Percentiles rank a stretch among this genome's conserved stretches.
Evolutionary conservation across 2,888 invertebrate genomes (phyloP).

Genomic region (Steinernema hermaphroditum): DNA sequence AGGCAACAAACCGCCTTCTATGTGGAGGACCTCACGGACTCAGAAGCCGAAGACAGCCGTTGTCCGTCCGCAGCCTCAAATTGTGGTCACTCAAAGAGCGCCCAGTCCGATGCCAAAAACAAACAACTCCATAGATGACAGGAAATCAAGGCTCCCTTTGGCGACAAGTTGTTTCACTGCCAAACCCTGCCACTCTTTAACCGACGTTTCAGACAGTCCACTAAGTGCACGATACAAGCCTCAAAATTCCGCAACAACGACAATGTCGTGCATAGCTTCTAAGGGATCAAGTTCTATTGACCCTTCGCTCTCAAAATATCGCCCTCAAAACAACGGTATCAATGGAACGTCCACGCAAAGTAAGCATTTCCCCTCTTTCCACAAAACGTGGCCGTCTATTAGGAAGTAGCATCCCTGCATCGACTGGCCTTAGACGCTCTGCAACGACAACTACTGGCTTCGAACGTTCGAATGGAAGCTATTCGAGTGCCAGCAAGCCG

Average conservation of each 20-base stretch:
- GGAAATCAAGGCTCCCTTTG: not conserved
- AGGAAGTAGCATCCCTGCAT: constrained; percentile 21
- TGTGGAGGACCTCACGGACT: constrained; percentile 15
- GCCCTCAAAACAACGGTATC: not conserved
- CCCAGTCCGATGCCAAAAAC: constrained; percentile 45
- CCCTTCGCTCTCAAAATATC: constrained; percentile 27
- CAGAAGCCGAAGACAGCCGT: constrained; percentile 49
- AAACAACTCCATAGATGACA: not conserved
- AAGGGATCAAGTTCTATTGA: not conserved
- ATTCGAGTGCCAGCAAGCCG: not conserved
- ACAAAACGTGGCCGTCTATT: not conserved
- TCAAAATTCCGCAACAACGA: not conserved
- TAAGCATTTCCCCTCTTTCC: not conserved
- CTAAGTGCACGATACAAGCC: not conserved
- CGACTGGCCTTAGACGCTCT: constrained; percentile 37
- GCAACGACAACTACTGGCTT: constrained; percentile 35
- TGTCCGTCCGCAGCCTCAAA: constrained; percentile 63
- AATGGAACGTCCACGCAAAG: not conserved
- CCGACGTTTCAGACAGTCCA: not conserved
- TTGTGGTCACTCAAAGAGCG: constrained; percentile 49
- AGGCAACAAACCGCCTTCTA: constrained; percentile 14
- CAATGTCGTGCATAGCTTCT: not conserved
- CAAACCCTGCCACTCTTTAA: too few species aligned
- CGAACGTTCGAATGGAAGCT: constrained; percentile 30
- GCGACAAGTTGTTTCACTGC: not conserved